Conservation (phyloP, 2,797 vertebrate genomes). For the Schizopygopsis malacanthus region DNA sequence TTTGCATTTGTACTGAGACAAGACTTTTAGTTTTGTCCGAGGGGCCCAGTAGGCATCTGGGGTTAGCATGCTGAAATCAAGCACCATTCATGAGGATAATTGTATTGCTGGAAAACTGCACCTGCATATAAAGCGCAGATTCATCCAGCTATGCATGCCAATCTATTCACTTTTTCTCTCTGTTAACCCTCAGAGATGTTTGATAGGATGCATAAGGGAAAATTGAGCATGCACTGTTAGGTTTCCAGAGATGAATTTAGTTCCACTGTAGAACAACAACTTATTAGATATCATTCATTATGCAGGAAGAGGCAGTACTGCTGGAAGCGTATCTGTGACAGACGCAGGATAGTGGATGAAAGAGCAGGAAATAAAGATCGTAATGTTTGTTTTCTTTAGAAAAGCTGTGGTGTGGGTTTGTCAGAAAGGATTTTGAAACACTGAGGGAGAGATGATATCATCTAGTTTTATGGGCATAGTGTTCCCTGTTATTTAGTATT, state of each 20-base stretch:
- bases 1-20: slow-evolving; percentile 6
- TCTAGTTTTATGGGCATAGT: slow-evolving; percentile 30
- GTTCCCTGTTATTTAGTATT: slow-evolving; percentile 3
- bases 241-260: slow-evolving; percentile 1
- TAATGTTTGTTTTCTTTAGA: slow-evolving; percentile 53
- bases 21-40: background rate
- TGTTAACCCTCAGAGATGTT: background rate
- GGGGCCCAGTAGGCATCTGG: background rate
- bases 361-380: slow-evolving; percentile 47
- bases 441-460: slow-evolving; percentile 6
- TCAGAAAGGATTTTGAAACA: slow-evolving; percentile 21
- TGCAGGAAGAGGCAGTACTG: slow-evolving; percentile 34
- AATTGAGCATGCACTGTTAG: background rate
- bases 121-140: slow-evolving; percentile 22
- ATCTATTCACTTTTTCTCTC: background rate
- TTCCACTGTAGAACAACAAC: background rate
- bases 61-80: background rate
- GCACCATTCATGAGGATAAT: slow-evolving; percentile 16
- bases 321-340: slow-evolving; percentile 18
- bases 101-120: background rate
- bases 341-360: slow-evolving; percentile 31
- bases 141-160: slow-evolving; percentile 1
- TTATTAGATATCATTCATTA: slow-evolving; percentile 28
- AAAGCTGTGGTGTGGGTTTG: slow-evolving; percentile 33
- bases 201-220: slow-evolving; percentile 4